These are phyloP conservation scores for Anguilla anguilla DNA, from an alignment of 2,797 vertebrate genomes.

Conservation along the genomic window DNA sequence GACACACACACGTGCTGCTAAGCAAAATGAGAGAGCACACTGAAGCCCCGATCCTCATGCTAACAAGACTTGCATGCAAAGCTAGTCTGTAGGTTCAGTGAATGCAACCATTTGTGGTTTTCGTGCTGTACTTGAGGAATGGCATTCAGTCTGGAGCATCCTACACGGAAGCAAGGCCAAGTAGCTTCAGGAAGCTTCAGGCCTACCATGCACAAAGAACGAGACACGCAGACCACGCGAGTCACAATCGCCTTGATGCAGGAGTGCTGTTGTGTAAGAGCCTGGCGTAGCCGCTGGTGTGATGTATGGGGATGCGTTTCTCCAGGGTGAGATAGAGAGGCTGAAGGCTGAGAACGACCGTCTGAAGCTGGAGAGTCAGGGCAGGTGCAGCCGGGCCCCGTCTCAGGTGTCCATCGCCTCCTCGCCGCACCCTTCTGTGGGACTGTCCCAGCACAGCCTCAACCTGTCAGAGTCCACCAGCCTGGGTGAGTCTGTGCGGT, in stretches of 20 bases:
- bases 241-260: too few species aligned
- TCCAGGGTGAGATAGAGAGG: conserved; percentile 91
- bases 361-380: conserved; percentile 87
- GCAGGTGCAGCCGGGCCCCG: conserved; percentile 81
- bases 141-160: neutral
- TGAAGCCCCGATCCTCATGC: neutral
- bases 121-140: neutral
- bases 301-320: conserved; percentile 12
- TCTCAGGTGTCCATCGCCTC: conserved; percentile 88
- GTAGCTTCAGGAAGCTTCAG: neutral
- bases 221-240: too few species aligned
- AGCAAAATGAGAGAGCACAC: neutral
- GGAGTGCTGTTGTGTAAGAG: neutral
- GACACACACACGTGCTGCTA: neutral
- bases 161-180: neutral
- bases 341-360: conserved; percentile 91
- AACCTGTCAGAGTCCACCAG: conserved; percentile 93
- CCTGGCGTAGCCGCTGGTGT: neutral
- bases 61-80: neutral
- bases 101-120: neutral
- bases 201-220: neutral
- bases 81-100: neutral
- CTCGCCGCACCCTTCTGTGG: conserved; percentile 71
- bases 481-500: conserved; percentile 77
- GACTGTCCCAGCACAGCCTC: conserved; percentile 86